Conservation (phyloP, 2,888 invertebrate genomes). For the Hypercompe scribonia region DNA sequence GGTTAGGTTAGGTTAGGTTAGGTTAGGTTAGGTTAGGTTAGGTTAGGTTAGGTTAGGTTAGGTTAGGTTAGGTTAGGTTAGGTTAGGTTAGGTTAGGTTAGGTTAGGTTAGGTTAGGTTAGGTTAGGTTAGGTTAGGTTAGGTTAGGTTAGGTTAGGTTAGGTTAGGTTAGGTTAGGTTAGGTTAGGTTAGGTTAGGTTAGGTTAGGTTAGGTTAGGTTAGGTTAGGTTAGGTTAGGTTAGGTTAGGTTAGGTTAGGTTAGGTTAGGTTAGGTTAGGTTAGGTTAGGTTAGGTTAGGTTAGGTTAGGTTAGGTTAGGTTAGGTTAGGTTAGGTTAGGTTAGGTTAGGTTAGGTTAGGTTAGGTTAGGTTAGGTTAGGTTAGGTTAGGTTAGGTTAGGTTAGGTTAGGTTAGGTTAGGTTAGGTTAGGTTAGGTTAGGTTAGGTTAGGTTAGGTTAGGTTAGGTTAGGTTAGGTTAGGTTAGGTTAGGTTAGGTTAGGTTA, state of each 20-base stretch:
- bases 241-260: no score
- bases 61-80: constrained; percentile 5
- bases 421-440: constrained; percentile 5
- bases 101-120: constrained; percentile 5
- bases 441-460: constrained; percentile 5
- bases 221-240: no score
- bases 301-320: background rate
- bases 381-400: constrained; percentile 5
- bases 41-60: constrained; percentile 5
- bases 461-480: constrained; percentile 5
- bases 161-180: constrained; percentile 2
- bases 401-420: constrained; percentile 5
- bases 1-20: constrained; percentile 2
- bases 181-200: no score
- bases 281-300: no score
- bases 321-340: background rate
- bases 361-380: constrained; percentile 5
- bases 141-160: constrained; percentile 5
- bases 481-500: background rate
- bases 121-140: constrained; percentile 5
- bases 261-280: no score
- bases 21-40: constrained; percentile 1
- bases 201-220: no score
- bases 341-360: constrained; percentile 4
- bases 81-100: constrained; percentile 5